phyloP scores from a whole-genome alignment of 2,888 invertebrate genomes.

The Resseliella maxima region DNA sequence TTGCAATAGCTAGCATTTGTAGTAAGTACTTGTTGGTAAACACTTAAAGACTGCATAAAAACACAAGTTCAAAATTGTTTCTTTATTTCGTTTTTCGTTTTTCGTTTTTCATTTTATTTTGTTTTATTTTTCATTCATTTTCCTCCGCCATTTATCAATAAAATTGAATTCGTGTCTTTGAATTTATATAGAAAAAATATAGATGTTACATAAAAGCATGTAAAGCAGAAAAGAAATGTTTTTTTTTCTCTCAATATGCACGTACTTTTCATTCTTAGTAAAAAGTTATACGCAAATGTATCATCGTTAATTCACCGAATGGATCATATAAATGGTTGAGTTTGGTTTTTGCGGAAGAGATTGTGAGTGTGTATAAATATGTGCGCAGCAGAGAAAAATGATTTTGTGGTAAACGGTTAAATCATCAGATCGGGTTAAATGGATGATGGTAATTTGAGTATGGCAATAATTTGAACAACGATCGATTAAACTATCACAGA shows the following conservation, averaged over 20 bases:
- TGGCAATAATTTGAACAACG: slow-evolving; percentile 15
- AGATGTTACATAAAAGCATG: not conserved
- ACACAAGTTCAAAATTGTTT: not conserved
- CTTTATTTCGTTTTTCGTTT: not conserved
- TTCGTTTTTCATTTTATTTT: too few relatives aligned
- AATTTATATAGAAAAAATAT: not conserved
- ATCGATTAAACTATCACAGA: slow-evolving; percentile 44
- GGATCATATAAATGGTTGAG: slow-evolving; percentile 5
- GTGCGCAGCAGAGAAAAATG: too few relatives aligned
- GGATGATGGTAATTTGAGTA: slow-evolving; percentile 41
- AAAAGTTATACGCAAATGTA: not conserved
- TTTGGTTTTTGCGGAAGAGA: not conserved
- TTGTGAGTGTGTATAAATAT: not conserved
- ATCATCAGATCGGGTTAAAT: not conserved
- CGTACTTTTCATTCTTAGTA: too few relatives aligned
- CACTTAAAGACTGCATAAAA: not conserved
- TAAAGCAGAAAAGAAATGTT: too few relatives aligned
- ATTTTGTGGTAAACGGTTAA: slow-evolving; percentile 7
- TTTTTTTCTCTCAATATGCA: too few relatives aligned
- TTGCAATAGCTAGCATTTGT: not conserved
- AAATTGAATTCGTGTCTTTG: not conserved
- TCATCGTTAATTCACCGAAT: not conserved
- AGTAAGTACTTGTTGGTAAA: not conserved
- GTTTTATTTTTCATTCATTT: too few relatives aligned
- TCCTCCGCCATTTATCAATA: not conserved